Base-by-base conservation (phyloP, 2,113 vertebrate genomes). In the Pachyramphus minor region DNA sequence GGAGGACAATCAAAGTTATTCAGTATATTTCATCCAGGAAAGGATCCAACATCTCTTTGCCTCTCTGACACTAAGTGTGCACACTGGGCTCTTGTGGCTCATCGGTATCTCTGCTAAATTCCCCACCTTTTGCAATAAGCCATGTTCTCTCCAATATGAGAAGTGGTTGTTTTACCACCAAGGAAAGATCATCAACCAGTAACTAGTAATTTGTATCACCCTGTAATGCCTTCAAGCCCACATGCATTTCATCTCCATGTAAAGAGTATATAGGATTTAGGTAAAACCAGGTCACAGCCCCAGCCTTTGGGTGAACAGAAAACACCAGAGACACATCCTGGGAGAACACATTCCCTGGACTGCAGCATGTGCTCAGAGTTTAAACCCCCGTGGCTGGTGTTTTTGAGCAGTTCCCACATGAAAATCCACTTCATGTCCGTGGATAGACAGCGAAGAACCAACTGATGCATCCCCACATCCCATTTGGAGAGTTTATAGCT, bases 391-490 rank as follows among this genome's bases (percentile, higher is more conserved):
- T 5, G 30, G 14, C 12, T 25, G 16, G 44, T 6, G 33, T 1
- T 69, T 41, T 11, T 3, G 20, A 18, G 33, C 20, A 9, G 39
- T 31, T 67, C 18, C 60, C 1, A 0, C 2, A 0, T 24, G 47
- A 50, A 55, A 64, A 69, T 45, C 77, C 21, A 2, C 24, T 23
- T 62, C 27, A 1, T 27, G 2, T 37, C 21, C 5, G 7, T 1
- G 2, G 21, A 60, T 60, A 17, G 74, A 18, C 45, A 18, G 60
- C 1, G 1, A 44, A 45, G 64, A 45, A 13, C 64, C 47, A 0
- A 0, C 67, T 35, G 60, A 6, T 23, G 35, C 60, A 9, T 22
- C 35, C 45, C 74, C 1, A 1, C 21, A 12, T 49, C 45, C 39
- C 19, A 2, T 47, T 14, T 42, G 78, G 52, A 0, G 13, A 49